Percentiles rank a stretch among this genome's conserved stretches.
Conservation (phyloP, 1,140 invertebrate genomes). For the Drosophila insularis region DNA sequence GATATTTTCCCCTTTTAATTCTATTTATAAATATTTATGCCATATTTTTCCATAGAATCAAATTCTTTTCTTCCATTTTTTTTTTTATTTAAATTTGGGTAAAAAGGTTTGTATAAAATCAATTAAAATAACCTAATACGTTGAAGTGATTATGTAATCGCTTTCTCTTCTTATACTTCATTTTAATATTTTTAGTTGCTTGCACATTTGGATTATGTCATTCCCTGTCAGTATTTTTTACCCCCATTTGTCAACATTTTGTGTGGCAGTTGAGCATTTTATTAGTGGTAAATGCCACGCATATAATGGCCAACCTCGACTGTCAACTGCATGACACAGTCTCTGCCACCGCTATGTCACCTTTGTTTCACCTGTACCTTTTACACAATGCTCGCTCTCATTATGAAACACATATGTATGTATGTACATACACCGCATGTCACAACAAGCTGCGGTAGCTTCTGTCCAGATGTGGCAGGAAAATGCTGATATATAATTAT, state of each 20-base stretch:
- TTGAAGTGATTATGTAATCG: too few species aligned
- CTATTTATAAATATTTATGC: too few species aligned
- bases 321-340: slow-evolving; percentile 33
- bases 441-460: slow-evolving; percentile 30
- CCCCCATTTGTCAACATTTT: background rate
- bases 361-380: slow-evolving; percentile 1
- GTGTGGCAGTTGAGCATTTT: slow-evolving; percentile 34
- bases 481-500: slow-evolving; percentile 53
- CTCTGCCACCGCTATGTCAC: background rate
- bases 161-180: too few species aligned
- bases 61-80: too few species aligned
- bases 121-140: too few species aligned
- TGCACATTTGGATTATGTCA: slow-evolving; percentile 23
- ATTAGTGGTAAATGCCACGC: slow-evolving; percentile 41
- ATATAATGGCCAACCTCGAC: slow-evolving; percentile 16
- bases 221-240: background rate
- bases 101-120: too few species aligned
- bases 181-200: background rate
- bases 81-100: too few species aligned
- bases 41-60: too few species aligned
- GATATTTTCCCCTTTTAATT: too few species aligned
- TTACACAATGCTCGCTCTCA: slow-evolving; percentile 8
- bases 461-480: slow-evolving; percentile 25
- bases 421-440: slow-evolving; percentile 34
- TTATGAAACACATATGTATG: slow-evolving; percentile 29